Percentiles rank a stretch among this genome's conserved stretches.
These are phyloP conservation scores for Todus mexicanus DNA, from an alignment of 2,797 vertebrate species.

Conservation along the genomic window DNA sequence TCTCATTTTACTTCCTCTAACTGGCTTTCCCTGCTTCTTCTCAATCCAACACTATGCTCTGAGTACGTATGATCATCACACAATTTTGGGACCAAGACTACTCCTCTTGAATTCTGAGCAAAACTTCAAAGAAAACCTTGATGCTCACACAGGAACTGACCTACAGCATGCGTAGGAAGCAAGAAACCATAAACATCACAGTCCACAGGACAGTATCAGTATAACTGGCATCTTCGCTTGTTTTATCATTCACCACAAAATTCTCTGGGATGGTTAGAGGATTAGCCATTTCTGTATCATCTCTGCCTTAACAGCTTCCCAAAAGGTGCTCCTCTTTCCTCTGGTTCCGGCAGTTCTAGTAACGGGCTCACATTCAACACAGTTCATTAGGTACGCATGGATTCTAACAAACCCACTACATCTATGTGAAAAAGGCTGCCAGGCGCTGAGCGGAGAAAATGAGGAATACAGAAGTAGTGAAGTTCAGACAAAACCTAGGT, in stretches of 20 bases:
- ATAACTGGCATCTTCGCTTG: not conserved
- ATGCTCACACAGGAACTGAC: not conserved
- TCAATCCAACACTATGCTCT: accelerated
- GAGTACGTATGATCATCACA: not conserved
- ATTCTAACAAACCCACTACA: not conserved
- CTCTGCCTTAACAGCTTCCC: not conserved
- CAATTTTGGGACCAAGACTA: not conserved
- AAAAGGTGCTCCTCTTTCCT: not conserved
- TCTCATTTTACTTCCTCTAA: not conserved
- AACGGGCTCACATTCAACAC: accelerated
- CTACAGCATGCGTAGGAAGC: not conserved
- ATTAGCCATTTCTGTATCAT: not conserved
- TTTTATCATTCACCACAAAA: not conserved
- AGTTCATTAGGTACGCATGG: accelerated
- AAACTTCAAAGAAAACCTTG: not conserved
- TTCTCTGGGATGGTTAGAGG: not conserved
- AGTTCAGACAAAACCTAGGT: not conserved
- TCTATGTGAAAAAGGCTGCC: not conserved
- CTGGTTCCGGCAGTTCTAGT: not conserved
- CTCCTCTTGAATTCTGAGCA: not conserved
- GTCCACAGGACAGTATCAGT: not conserved
- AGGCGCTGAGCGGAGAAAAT: not conserved
- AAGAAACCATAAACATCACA: not conserved
- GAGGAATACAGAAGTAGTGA: not conserved
- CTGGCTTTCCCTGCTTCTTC: not conserved